A percentile compares a stretch with the other conserved stretches of the same genome.
These are phyloP conservation scores for Magallana nippona DNA, from an alignment of 2,888 invertebrate species.

Conservation along the genomic window DNA sequence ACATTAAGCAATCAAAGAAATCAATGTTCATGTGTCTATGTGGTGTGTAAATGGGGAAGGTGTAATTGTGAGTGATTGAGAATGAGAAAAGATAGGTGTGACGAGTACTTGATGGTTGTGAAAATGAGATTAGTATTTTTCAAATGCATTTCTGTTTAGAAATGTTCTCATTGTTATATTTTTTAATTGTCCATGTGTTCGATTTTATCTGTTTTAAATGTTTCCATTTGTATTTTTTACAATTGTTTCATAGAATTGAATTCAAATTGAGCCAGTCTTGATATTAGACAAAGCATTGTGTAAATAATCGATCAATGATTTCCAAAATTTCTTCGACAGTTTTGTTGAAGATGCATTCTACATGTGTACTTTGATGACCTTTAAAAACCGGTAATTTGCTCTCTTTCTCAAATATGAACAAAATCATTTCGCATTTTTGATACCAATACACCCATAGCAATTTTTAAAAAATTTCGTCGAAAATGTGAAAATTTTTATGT, in stretches of 20 bases:
- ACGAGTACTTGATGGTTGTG: slow-evolving; percentile 29
- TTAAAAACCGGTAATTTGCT: not conserved
- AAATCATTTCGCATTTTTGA: slow-evolving; percentile 14
- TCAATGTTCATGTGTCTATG: not conserved
- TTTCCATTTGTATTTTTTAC: slow-evolving; percentile 45
- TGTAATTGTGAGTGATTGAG: not conserved
- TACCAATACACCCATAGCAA: not conserved
- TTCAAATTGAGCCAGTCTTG: slow-evolving; percentile 22
- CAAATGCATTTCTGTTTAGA: slow-evolving; percentile 19
- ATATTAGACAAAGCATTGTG: not conserved
- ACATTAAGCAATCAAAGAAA: slow-evolving; percentile 31
- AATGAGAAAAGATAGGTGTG: not conserved
- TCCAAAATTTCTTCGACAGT: slow-evolving; percentile 5
- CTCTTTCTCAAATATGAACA: slow-evolving; percentile 12
- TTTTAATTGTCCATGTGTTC: slow-evolving; percentile 38
- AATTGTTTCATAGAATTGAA: slow-evolving; percentile 30
- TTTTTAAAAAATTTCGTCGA: not conserved
- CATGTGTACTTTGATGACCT: not conserved
- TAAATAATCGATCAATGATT: not conserved
- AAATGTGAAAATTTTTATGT: slow-evolving; percentile 4
- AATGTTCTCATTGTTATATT: slow-evolving; percentile 38
- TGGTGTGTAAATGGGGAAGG: not conserved
- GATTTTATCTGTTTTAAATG: slow-evolving; percentile 40
- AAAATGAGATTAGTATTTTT: slow-evolving; percentile 35
- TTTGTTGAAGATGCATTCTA: not conserved